A percentile compares a stretch with the other conserved stretches of the same genome.
Conservation (phyloP, 2,888 invertebrate species). For the Rhogogaster chlorosoma region DNA sequence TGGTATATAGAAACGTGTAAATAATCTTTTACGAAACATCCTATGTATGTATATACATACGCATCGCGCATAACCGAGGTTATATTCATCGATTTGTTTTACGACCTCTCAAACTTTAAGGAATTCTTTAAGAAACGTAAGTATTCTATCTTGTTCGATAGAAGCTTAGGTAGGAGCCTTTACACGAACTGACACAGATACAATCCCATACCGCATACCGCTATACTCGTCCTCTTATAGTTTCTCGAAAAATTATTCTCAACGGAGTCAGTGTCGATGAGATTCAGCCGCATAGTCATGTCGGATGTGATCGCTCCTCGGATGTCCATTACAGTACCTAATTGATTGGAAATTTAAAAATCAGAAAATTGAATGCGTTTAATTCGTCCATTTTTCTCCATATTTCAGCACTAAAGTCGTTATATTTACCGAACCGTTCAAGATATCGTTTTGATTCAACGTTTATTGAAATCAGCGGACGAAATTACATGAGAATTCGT, state of each 20-base stretch:
- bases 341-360: not conserved
- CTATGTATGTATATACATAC: too few species aligned
- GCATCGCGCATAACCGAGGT: not conserved
- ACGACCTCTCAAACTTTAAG: slow-evolving; percentile 18
- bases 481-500: not conserved
- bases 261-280: not conserved
- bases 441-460: slow-evolving; percentile 6
- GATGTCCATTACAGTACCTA: too few species aligned
- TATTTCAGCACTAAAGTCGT: not conserved
- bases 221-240: not conserved
- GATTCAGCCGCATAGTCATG: not conserved
- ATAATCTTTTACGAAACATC: slow-evolving; percentile 38
- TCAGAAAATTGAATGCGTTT: not conserved
- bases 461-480: not conserved
- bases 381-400: not conserved
- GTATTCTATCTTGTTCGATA: not conserved
- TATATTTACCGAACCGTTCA: not conserved
- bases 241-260: not conserved
- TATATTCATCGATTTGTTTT: slow-evolving; percentile 41
- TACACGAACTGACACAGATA: not conserved
- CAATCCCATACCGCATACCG: not conserved
- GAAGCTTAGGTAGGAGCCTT: not conserved
- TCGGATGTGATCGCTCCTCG: too few species aligned
- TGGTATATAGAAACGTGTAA: not conserved
- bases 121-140: slow-evolving; percentile 26